Conservation (phyloP, 2,888 invertebrate genomes). For the Mongoloraphidia duomilia region DNA sequence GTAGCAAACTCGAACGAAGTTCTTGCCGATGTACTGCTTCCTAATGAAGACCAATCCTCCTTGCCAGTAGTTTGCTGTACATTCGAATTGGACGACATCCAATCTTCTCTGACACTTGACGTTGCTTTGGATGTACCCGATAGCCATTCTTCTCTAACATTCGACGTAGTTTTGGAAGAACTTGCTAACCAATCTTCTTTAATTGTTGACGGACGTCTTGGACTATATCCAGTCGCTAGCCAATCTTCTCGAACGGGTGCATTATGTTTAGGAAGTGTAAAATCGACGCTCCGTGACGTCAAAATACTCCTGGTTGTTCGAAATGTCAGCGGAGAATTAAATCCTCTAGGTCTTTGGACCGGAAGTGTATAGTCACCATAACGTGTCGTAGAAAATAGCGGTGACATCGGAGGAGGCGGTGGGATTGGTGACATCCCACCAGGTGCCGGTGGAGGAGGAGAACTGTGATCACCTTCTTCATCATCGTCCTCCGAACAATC, state of each 20-base stretch:
- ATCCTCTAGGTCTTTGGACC: not conserved
- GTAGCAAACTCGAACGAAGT: not conserved
- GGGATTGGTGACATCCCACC: not conserved
- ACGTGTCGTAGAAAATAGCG: not conserved
- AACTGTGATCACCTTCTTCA: not conserved
- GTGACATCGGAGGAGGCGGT: not conserved
- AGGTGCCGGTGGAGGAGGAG: conserved; percentile 13
- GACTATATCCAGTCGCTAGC: no score
- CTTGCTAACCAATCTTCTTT: no score
- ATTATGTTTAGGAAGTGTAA: not conserved
- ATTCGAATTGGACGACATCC: no score
- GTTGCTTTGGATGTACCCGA: no score
- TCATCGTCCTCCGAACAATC: no score
- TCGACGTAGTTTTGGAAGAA: no score
- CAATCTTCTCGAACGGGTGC: no score
- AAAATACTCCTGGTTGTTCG: not conserved
- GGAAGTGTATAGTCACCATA: not conserved
- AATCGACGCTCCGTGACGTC: not conserved
- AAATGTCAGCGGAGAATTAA: not conserved
- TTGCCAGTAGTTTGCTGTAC: no score
- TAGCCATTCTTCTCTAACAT: no score
- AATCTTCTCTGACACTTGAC: no score
- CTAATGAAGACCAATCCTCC: no score
- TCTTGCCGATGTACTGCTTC: not conserved
- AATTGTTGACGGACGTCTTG: no score